phyloP scores from a whole-genome alignment of 2,888 invertebrate species.

The Pollenia angustigena region DNA sequence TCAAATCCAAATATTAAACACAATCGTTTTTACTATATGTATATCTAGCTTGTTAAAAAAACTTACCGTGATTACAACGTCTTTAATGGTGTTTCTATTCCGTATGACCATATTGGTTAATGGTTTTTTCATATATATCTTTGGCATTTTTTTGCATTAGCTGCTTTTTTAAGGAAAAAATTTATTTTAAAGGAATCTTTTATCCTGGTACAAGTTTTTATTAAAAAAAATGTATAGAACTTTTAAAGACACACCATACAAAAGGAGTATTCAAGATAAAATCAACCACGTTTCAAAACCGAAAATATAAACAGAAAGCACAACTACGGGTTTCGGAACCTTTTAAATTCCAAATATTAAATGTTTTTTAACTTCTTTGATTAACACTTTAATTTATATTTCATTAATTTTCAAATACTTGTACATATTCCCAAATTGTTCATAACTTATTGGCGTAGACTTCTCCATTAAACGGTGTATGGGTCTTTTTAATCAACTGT shows the following conservation, averaged over 20 bases:
- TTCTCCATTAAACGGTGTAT: conserved; percentile 51
- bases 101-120: conserved; percentile 93
- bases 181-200: not conserved
- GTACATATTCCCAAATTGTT: conserved; percentile 43
- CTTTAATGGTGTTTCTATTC: conserved; percentile 94
- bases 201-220: not conserved
- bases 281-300: not conserved
- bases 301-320: not conserved
- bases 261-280: conserved; percentile 12
- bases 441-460: conserved; percentile 38
- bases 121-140: conserved; percentile 87
- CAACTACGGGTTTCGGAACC: not conserved
- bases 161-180: conserved; percentile 1
- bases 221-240: not conserved
- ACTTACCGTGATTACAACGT: conserved; percentile 91
- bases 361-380: not conserved
- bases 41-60: not conserved
- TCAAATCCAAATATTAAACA: not conserved
- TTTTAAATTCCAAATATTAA: not conserved
- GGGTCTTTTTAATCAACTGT: not conserved
- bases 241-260: not conserved
- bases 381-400: conserved; percentile 30
- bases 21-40: too few species aligned
- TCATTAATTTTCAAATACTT: conserved; percentile 29
- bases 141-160: conserved; percentile 80